Evolutionary conservation across 2,113 vertebrate species (phyloP).

Genomic region (Macroglossus sobrinus): DNA sequence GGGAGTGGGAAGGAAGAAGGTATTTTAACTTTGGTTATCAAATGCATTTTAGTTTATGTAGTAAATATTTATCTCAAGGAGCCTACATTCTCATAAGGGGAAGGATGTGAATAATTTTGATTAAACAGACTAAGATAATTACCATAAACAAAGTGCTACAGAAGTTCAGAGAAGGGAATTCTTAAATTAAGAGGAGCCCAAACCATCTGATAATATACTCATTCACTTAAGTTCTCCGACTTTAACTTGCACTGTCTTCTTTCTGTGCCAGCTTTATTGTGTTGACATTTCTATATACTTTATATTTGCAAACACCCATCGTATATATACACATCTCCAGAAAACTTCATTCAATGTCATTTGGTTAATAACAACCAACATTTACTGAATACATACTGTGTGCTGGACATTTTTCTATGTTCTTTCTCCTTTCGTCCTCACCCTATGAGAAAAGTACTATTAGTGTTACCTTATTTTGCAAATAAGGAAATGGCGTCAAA

Average conservation of each 20-base stretch:
- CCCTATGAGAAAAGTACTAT: not conserved
- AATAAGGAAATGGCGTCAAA: not conserved
- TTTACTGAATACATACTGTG: not conserved
- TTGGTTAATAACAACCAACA: not conserved
- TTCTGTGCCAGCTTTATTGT: not conserved
- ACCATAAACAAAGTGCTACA: not conserved
- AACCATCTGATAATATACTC: fast-evolving
- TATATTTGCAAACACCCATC: not conserved
- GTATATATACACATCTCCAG: not conserved
- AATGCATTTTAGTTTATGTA: not conserved
- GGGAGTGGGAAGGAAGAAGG: not conserved
- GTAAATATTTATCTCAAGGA: not conserved
- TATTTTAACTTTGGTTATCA: not conserved
- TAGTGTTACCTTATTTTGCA: not conserved
- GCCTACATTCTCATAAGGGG: not conserved
- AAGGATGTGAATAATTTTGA: not conserved
- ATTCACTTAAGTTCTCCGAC: not conserved
- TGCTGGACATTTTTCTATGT: not conserved
- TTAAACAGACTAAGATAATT: not conserved
- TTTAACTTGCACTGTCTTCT: not conserved
- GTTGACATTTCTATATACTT: not conserved
- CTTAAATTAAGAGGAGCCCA: not conserved
- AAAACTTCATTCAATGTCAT: not conserved
- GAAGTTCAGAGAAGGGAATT: not conserved
- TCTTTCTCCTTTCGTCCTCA: not conserved